Base-by-base conservation (phyloP, 1,140 invertebrate species). In the Eubasilissa regina region DNA sequence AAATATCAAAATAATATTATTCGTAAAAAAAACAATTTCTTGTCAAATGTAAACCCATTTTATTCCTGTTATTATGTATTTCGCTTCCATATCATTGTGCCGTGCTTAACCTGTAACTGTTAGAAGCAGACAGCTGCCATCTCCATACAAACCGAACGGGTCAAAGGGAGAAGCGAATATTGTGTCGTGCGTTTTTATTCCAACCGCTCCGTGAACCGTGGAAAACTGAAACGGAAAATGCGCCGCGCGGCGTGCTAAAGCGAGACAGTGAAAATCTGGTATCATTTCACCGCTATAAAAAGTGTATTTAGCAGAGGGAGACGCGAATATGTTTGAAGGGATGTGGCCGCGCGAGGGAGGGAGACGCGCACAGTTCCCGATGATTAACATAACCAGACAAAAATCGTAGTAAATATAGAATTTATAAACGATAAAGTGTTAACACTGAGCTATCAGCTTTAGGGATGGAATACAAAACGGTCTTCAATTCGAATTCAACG, bases 381-480 rank as follows among this genome's bases (percentile, higher is more conserved):
- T 66, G 62, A 66, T 66, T 66, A 66, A 47, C 62, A 66, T 17
- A 15, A 66, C 13, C 62, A 66, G n/a, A 56, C 53, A 56, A 15
- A 66, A 66, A 66, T 66, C 62, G 62, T 66, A 66, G 62, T 66
- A 66, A 66, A 66, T 66, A 66, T 66, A 66, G 62, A 66, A 43
- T 66, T 66, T 66, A 66, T 66, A 66, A 66, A 35, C 62, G 62
- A 66, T 66, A 44, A 66, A 66, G 62, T 66, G 62, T 43, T 35
- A 66, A 66, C 62, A 66, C 35, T 66, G 25, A 35, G 62, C 55
- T 58, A 58, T 58, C 55, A 58, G 13, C 21, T 15, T 15, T 19
- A 58, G 21, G 55, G 55, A 21, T 15, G 55, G 4, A 15, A 21
- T 58, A 58, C 8, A 12, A 58, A 58, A 58, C 55, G 55, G 17